Evolutionary conservation across 37 sponge, comb jelly and placozoan genomes (phyloP), one percentile per base, ranked within the genome.

Genomic region (Beroe ovata): DNA sequence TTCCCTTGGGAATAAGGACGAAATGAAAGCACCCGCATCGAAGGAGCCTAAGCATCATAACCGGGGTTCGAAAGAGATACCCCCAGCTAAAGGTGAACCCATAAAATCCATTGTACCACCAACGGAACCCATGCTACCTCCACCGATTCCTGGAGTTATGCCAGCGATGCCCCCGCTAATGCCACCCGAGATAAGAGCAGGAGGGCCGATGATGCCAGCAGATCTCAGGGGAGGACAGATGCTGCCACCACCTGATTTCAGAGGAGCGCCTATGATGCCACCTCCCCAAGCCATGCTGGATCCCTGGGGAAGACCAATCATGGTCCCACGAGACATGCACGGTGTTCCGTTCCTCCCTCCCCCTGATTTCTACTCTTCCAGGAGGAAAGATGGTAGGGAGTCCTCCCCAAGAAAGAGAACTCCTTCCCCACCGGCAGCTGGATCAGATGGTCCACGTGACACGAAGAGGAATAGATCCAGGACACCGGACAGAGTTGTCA

Each of bases 351-450:
- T 23, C 28, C 20, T 33, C 69, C 30, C 14, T 1, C 69, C 69
- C 16, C 33, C 36, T 66, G 36, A 66, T 37, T 66, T 33, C 69
- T 32, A 62, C 69, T 1, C 2, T 1, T 33, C 25, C 69, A 18
- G 69, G 32, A 30, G 69, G 33, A 29, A 33, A 1, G 32, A 25
- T 1, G 32, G 35, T 1, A 66, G 69, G 34, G 36, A 14, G 18
- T 30, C 69, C 34, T 66, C 69, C 36, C 69, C 69, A 1, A 26
- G 69, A 18, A 66, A 66, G 36, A 66, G 69, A 30, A 66, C 69
- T 6, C n/a, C n/a, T n/a, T n/a, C n/a, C 54, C 69, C 69, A 4
- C 69, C 69, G 4, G 23, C 63, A 66, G 32, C 69, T 14, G 69
- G 69, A 3, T 18, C 34, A 16, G 69, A 66, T 32, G 18, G 4